Evolutionary conservation across 2,797 vertebrate species (phyloP).

Genomic region (Acanthurus tractus): DNA sequence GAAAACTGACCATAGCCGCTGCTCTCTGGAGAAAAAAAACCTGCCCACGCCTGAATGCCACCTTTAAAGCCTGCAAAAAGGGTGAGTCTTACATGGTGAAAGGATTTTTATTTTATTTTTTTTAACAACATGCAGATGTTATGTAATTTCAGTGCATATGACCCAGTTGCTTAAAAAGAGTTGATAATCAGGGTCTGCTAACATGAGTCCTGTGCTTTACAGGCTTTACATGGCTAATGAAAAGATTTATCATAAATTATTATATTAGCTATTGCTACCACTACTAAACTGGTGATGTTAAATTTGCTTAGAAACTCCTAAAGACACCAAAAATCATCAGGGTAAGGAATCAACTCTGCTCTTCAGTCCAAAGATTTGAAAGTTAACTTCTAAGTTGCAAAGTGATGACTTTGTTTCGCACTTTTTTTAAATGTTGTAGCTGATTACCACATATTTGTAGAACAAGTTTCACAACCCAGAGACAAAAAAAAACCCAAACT

Average conservation of each 20-base stretch:
- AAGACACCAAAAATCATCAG: neutral
- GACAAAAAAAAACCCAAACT: conserved; percentile 14
- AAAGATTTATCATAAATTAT: neutral
- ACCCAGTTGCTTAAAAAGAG: neutral
- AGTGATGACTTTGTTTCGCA: conserved; percentile 11
- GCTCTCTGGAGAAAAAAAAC: conserved; percentile 12
- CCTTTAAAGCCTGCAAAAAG: neutral
- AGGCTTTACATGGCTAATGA: too few relatives aligned
- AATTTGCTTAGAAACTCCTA: neutral
- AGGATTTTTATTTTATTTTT: neutral
- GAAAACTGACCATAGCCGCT: neutral
- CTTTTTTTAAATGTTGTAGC: conserved; percentile 22
- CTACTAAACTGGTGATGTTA: neutral
- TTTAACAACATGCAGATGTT: neutral
- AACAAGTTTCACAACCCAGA: conserved; percentile 30
- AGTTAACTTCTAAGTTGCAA: conserved; percentile 2
- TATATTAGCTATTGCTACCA: neutral
- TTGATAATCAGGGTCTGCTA: neutral
- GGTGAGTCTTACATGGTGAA: neutral
- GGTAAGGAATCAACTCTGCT: neutral
- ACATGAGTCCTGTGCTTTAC: neutral
- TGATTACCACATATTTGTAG: conserved; percentile 14
- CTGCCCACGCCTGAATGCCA: conserved; percentile 5
- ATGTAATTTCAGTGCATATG: neutral
- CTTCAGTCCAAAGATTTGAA: neutral